Percentiles rank a stretch among this genome's conserved stretches.
Conservation (phyloP, 2,113 vertebrate genomes). For the Megatriorchis doriae region DNA sequence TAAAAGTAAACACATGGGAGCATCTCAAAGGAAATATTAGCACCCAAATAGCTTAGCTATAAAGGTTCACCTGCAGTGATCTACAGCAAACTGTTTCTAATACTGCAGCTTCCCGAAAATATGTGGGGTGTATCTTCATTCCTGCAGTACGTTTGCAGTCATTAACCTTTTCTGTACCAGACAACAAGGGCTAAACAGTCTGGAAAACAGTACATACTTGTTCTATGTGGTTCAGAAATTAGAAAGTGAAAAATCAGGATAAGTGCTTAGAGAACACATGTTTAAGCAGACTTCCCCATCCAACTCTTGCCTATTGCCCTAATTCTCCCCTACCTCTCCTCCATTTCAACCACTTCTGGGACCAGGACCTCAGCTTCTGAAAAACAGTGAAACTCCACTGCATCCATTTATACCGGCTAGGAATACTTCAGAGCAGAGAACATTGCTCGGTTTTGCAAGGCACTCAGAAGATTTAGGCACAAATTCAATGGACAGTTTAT, state of each 20-base stretch:
- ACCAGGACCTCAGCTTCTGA: background rate
- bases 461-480: background rate
- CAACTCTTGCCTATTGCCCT: background rate
- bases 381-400: background rate
- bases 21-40: background rate
- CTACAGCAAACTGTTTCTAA: background rate
- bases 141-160: background rate
- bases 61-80: background rate
- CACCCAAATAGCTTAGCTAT: background rate
- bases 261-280: background rate
- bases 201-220: background rate
- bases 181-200: background rate
- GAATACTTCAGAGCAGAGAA: background rate
- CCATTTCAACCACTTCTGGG: background rate
- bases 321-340: background rate
- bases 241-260: background rate
- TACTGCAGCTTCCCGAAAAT: background rate
- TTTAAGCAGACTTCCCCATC: background rate
- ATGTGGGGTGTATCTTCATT: background rate
- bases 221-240: background rate
- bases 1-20: background rate
- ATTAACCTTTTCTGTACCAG: background rate
- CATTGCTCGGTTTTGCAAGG: background rate
- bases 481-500: background rate
- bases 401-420: background rate